Base-by-base conservation (phyloP, 2,888 invertebrate species). In the Villa cingulata region DNA sequence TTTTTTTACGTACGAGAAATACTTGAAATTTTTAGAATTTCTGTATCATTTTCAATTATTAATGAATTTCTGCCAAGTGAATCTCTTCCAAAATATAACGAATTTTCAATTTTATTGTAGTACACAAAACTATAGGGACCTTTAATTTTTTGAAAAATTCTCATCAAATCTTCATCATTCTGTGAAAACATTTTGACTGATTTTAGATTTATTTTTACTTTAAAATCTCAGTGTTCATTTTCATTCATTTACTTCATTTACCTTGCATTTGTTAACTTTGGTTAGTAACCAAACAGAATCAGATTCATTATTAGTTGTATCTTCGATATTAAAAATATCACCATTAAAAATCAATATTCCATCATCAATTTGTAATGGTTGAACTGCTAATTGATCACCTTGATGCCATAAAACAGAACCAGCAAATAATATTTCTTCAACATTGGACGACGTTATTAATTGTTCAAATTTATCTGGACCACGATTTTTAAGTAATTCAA, bases 111-210 rank as follows among this genome's bases (percentile, higher is more conserved):
- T 59, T 74, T 78, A 59, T 83, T 75, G 62, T 78, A 86, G 62
- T 81, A 87, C 54, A 94, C 75, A 50, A 94, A 74, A 48, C 88
- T 80, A 69, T 83, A 92, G 27, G 95, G 94, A 3, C 95, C 95
- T 54, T 82, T 74, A 2, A 91, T 64, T 32, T 59, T 59, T 50
- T 71, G 70, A 41, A 91, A 62, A 40, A 73, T 63, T n/a, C 53
- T 36, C 12, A 64, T 37, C 7, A 70, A 50, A 37, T 62, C 55
- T 37, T 55, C 48, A 10, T 65, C 61, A 27, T 51, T 50, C 50
- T 59, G 56, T 5, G 17, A 34, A 12, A 23, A 16, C 54, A 51
- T 29, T 40, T 14, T 37, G 17, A 14, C 15, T 37, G 16, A 34
- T 38, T 41, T 12, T 36, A 47, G 16, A 27, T 19, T 37, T 23